Evolutionary conservation across 2,888 invertebrate species (phyloP).

Genomic region (Coleophora flavipennella): DNA sequence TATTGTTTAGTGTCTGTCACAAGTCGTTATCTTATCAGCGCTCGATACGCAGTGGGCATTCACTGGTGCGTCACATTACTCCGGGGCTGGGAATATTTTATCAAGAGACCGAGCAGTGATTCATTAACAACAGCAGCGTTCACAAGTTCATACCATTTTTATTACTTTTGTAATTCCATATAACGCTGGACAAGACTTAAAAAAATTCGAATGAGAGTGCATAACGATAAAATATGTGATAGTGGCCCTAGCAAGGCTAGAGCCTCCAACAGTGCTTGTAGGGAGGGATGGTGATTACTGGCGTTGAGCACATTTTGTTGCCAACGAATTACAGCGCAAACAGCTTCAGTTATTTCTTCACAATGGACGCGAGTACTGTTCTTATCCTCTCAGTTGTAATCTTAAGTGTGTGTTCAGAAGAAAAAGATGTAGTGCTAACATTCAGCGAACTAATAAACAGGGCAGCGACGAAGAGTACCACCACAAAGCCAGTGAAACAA

Average conservation of each 20-base stretch:
- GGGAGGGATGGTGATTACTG: conserved; percentile 46
- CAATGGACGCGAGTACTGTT: conserved; percentile 31
- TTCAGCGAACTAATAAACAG: conserved; percentile 23
- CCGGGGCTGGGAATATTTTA: too few relatives aligned
- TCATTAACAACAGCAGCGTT: too few relatives aligned
- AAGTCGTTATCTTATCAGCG: too few relatives aligned
- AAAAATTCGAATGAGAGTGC: too few relatives aligned
- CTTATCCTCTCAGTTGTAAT: conserved; percentile 20
- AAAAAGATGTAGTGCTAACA: conserved; percentile 21
- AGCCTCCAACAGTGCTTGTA: conserved; percentile 48
- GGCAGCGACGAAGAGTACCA: conserved; percentile 15
- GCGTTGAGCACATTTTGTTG: conserved; percentile 11
- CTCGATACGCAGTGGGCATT: too few relatives aligned
- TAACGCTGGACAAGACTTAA: too few relatives aligned
- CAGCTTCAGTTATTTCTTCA: conserved; percentile 25
- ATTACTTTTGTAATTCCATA: too few relatives aligned
- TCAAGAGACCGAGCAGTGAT: too few relatives aligned
- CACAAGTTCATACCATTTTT: too few relatives aligned
- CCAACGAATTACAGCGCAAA: conserved; percentile 31
- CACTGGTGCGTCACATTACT: too few relatives aligned
- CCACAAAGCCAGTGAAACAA: conserved; percentile 19
- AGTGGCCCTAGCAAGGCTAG: conserved; percentile 27
- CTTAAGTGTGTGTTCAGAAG: conserved; percentile 3
- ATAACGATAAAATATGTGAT: too few relatives aligned
- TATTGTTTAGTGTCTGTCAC: too few relatives aligned